Percentiles rank a stretch among this genome's conserved stretches.
Conservation (phyloP, 2,888 invertebrate species). For the Gasteruption jaculator region DNA sequence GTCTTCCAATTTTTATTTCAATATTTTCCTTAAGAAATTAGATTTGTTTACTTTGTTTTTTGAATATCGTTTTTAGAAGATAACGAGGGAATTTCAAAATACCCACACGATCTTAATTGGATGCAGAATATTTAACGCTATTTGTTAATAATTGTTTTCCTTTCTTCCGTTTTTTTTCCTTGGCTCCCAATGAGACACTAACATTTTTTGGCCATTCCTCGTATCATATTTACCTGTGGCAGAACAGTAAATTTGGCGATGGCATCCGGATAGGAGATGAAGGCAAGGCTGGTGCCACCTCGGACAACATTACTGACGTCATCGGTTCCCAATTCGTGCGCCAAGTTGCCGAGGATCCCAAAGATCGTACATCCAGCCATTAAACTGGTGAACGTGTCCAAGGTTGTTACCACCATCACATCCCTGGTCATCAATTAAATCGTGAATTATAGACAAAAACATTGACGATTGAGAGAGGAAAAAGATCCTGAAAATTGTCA, state of each 20-base stretch:
- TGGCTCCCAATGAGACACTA: too few species aligned
- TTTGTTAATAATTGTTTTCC: too few species aligned
- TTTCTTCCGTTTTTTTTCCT: too few species aligned
- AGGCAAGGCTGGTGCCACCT: conserved; percentile 76
- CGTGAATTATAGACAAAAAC: neutral
- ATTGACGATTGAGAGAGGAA: neutral
- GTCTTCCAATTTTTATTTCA: too few species aligned
- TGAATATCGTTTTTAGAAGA: too few species aligned
- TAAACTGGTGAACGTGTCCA: conserved; percentile 80
- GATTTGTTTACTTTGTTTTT: too few species aligned
- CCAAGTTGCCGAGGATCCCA: conserved; percentile 77
- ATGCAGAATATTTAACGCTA: too few species aligned
- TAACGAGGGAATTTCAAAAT: too few species aligned
- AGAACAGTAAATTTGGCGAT: conserved; percentile 70
- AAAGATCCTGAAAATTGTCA: neutral
- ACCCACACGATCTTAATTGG: too few species aligned
- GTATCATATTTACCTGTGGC: conserved; percentile 61
- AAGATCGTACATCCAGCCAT: conserved; percentile 81
- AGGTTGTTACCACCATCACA: conserved; percentile 73
- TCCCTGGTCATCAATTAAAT: conserved; percentile 50
- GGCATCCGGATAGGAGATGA: conserved; percentile 82
- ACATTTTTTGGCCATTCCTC: too few species aligned
- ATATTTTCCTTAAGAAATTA: too few species aligned
- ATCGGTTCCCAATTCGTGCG: conserved; percentile 60
- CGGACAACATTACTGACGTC: conserved; percentile 66